Evolutionary conservation across 2,888 invertebrate species (phyloP).

Genomic region (Aromia moschata): DNA sequence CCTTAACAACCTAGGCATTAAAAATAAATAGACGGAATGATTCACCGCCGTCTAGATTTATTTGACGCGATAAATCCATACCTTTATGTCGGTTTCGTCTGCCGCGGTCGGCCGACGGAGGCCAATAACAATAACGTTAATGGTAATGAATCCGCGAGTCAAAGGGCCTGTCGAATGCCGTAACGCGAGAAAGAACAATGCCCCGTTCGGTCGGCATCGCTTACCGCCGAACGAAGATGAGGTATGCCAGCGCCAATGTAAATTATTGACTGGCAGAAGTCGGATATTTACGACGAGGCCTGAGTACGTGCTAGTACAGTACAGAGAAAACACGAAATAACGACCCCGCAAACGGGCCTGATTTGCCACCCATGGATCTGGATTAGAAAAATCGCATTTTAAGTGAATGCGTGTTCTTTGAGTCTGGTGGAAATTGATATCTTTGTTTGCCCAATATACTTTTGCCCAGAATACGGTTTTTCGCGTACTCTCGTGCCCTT

Average conservation of each 20-base stretch:
- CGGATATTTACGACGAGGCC: slow-evolving; percentile 40
- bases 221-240: slow-evolving; percentile 38
- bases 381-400: no score
- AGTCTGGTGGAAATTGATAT: no score
- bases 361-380: no score
- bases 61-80: slow-evolving; percentile 5
- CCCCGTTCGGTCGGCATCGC: slow-evolving; percentile 31
- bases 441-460: no score
- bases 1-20: no score
- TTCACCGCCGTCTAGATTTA: slow-evolving; percentile 3
- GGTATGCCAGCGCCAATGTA: slow-evolving; percentile 33
- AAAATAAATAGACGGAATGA: no score
- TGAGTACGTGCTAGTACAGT: slow-evolving; percentile 54
- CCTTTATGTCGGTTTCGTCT: slow-evolving; percentile 32
- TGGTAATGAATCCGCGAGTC: slow-evolving; percentile 32
- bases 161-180: slow-evolving; percentile 42
- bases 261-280: slow-evolving; percentile 32
- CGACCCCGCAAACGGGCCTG: no score
- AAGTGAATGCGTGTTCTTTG: no score
- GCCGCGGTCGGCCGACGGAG: slow-evolving; percentile 27
- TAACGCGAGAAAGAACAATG: slow-evolving; percentile 39
- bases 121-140: slow-evolving; percentile 29
- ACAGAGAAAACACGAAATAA: no score
- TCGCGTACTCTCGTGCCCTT: no score
- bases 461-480: no score